A percentile compares a stretch with the other conserved stretches of the same genome.
Conservation (phyloP, 2,113 vertebrate species). For the Tapirus terrestris region DNA sequence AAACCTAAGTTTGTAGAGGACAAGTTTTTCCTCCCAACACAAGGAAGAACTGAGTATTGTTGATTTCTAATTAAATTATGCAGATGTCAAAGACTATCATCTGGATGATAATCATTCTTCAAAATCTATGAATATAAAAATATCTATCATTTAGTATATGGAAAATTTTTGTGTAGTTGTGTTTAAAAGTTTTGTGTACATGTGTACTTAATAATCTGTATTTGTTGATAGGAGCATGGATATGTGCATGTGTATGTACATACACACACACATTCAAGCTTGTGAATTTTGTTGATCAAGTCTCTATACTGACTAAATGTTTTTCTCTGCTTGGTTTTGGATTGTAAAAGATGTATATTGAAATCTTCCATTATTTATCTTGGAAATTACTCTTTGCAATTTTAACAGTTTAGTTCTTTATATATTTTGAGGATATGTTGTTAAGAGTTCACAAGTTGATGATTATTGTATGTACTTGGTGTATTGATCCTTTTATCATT, state of each 20-base stretch:
- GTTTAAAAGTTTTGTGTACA: not conserved
- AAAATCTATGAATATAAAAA: not conserved
- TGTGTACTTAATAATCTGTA: not conserved
- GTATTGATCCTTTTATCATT: not conserved
- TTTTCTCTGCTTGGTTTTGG: not conserved
- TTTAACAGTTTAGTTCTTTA: not conserved
- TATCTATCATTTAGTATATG: not conserved
- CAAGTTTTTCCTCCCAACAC: not conserved
- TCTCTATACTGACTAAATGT: not conserved
- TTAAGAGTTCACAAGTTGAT: not conserved
- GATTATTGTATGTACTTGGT: not conserved
- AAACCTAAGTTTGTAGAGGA: not conserved
- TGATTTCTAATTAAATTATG: constrained; percentile 31
- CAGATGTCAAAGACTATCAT: not conserved
- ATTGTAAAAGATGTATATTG: not conserved
- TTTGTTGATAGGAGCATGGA: not conserved
- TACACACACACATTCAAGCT: not conserved
- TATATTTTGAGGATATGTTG: not conserved
- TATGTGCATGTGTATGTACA: not conserved
- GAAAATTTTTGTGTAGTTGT: not conserved
- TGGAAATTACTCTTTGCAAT: not conserved
- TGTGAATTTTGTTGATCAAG: not conserved
- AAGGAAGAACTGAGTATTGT: not conserved
- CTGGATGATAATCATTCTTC: not conserved
- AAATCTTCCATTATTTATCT: not conserved